Percentiles rank a stretch among this genome's conserved stretches.
Evolutionary conservation across 2,797 vertebrate genomes (phyloP).

Genomic region (Spinus olivaceus): DNA sequence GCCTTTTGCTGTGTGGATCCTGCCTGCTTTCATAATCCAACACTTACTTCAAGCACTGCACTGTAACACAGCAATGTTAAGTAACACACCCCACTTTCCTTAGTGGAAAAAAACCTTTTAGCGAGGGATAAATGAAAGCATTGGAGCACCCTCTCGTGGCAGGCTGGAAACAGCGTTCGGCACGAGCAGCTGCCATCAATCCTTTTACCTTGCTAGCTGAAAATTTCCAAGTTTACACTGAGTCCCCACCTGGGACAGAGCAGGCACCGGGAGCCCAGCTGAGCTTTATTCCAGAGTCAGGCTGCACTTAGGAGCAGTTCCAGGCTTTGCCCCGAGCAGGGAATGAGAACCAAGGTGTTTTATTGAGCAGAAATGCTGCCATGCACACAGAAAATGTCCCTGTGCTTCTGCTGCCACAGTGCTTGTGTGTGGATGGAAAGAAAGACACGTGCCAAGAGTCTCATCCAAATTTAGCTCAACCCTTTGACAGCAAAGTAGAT

Average conservation of each 20-base stretch:
- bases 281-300: not conserved
- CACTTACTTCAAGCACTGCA: not conserved
- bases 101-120: not conserved
- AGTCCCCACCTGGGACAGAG: not conserved
- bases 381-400: not conserved
- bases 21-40: not conserved
- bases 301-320: not conserved
- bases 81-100: not conserved
- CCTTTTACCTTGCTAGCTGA: rapidly evolving
- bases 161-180: not conserved
- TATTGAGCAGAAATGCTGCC: not conserved
- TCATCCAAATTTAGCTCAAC: not conserved
- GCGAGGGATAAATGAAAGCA: not conserved
- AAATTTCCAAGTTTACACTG: rapidly evolving
- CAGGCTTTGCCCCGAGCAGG: not conserved
- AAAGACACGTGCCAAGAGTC: not conserved
- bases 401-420: not conserved
- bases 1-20: not conserved
- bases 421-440: not conserved
- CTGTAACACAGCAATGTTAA: not conserved
- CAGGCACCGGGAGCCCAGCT: not conserved
- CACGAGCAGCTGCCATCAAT: not conserved
- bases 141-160: constrained; percentile 73
- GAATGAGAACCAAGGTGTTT: not conserved
- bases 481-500: not conserved